Conservation (phyloP, 2,888 invertebrate species). For the Lottia scabra region DNA sequence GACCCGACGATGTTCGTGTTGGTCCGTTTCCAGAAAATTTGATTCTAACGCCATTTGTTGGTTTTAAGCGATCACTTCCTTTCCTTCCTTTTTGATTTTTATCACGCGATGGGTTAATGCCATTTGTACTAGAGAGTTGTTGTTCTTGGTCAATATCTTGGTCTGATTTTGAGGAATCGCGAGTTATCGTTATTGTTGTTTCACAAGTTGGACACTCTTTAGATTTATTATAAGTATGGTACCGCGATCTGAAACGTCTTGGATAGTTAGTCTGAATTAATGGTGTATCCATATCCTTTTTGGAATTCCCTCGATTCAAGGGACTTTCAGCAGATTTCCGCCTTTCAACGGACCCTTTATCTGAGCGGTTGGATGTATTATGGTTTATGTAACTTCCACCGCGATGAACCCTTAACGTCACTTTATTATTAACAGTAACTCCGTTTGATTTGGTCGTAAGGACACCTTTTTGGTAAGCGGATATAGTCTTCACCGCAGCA, state of each 20-base stretch:
- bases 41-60: slow-evolving; percentile 2
- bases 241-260: slow-evolving; percentile 11
- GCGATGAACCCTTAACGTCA: slow-evolving; percentile 90
- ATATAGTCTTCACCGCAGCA: slow-evolving; percentile 77
- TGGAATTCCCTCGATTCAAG: not conserved
- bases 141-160: not conserved
- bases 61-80: not conserved
- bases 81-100: not conserved
- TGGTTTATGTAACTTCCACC: slow-evolving; percentile 71
- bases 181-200: not conserved
- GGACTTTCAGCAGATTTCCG: not conserved
- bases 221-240: not conserved
- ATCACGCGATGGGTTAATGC: not conserved
- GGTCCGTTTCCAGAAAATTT: slow-evolving; percentile 1
- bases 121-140: not conserved
- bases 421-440: slow-evolving; percentile 33
- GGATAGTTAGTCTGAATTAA: slow-evolving; percentile 10
- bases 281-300: not conserved
- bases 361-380: not conserved
- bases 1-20: slow-evolving; percentile 13
- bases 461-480: slow-evolving; percentile 59
- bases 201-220: not conserved
- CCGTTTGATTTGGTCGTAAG: slow-evolving; percentile 42
- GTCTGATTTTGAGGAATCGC: not conserved
- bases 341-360: not conserved